Base-by-base conservation (phyloP, 2,113 vertebrate genomes). In the Spermophilus dauricus region DNA sequence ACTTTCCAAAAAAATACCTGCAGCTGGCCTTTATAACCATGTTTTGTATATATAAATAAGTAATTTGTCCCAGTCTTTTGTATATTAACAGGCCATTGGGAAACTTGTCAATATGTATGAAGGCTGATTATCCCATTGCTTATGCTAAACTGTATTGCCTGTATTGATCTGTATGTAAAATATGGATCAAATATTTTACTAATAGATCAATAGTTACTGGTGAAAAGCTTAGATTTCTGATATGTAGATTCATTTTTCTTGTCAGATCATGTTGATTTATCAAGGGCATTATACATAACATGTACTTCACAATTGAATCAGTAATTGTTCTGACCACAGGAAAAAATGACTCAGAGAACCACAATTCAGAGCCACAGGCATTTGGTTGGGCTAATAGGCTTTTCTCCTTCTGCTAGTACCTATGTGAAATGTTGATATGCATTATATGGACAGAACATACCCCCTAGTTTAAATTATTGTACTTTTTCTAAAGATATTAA, bases 31-130 rank as follows among this genome's bases (percentile, higher is more conserved):
- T 99, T 99, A 99, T 99, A 98, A 98, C 96, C 97, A 97, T 96
- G 98, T 98, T 99, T 99, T 99, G 98, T 99, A 99, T 99, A 98
- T 98, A 99, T 99, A 99, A 99, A 99, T 99, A 99, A 99, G 98
- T 99, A 99, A 99, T 99, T 99, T 99, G 98, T 99, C 99, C 98
- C 98, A 99, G 98, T 98, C 98, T 98, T 99, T 99, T 99, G 98
- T 99, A 98, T 95, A 97, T 98, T 98, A 99, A 98, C 98, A 98
- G 97, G 97, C 98, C 98, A 98, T 98, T 98, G 98, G 98, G 95
- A 98, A 98, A 98, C 98, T 97, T 98, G 98, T 98, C 98, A 98
- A 98, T 98, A 98, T 94, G 96, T 98, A 98, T 97, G 98, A 98
- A 98, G 96, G 97, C 65, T 97, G 96, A 95, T 97, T 97, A 97